These are phyloP conservation scores for Yponomeuta cagnagella DNA, from an alignment of 2,888 invertebrate species.

Conservation along the genomic window DNA sequence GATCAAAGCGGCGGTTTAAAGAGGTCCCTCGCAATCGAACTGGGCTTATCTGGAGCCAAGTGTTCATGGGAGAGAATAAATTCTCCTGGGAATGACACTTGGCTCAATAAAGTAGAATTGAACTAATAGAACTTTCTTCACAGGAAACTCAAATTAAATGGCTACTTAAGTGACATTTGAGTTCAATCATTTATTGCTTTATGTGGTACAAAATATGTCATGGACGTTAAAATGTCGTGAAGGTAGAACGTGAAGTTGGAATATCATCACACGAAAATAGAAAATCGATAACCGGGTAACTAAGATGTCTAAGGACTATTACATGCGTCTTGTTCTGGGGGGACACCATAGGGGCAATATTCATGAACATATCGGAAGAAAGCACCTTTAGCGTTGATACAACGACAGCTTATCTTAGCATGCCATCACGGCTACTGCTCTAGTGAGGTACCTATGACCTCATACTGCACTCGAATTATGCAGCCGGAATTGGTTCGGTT, in stretches of 20 bases:
- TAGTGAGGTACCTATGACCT: conserved; percentile 40
- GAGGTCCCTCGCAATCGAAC: conserved; percentile 34
- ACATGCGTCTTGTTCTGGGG: too few species aligned
- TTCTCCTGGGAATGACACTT: not conserved
- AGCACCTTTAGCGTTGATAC: not conserved
- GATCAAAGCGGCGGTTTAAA: conserved; percentile 54
- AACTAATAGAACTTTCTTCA: too few species aligned
- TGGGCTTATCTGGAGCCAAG: conserved; percentile 10
- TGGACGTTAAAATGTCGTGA: too few species aligned
- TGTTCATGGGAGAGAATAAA: not conserved
- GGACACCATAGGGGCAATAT: too few species aligned
- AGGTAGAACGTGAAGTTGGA: too few species aligned
- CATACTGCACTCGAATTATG: conserved; percentile 8
- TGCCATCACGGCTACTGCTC: conserved; percentile 41
- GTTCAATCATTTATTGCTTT: too few species aligned
- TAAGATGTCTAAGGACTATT: too few species aligned
- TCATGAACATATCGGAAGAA: not conserved
- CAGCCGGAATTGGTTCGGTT: not conserved
- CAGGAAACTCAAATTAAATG: too few species aligned
- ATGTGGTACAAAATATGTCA: too few species aligned
- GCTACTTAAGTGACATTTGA: too few species aligned
- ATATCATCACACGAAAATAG: too few species aligned
- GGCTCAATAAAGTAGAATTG: not conserved
- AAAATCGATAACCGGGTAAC: too few species aligned
- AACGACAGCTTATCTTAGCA: conserved; percentile 21